Percentiles rank a stretch among this genome's conserved stretches.
phyloP scores from a whole-genome alignment of 2,888 invertebrate genomes.

The Ischnura elegans region DNA sequence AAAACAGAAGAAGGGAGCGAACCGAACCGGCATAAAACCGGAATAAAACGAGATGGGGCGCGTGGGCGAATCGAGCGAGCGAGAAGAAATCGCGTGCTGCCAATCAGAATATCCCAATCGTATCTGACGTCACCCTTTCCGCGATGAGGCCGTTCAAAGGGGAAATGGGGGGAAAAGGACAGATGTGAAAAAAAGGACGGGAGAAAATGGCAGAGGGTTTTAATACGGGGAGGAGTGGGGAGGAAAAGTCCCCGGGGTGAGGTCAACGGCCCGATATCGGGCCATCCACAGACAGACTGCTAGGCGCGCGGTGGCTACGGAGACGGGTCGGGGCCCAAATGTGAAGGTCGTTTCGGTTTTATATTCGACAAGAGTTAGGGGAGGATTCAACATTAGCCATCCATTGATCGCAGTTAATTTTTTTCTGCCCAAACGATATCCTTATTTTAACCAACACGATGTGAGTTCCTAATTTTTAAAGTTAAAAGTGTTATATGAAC shows the following conservation, averaged over 20 bases:
- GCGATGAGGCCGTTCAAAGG: not conserved
- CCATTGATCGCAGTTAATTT: too few relatives aligned
- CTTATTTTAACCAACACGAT: too few relatives aligned
- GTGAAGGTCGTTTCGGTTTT: not conserved
- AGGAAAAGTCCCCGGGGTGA: not conserved
- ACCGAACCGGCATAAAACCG: not conserved
- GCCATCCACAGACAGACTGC: not conserved
- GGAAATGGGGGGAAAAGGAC: not conserved
- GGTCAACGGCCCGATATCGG: not conserved
- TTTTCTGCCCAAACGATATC: too few relatives aligned
- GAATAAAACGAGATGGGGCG: not conserved
- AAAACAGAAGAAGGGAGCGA: not conserved
- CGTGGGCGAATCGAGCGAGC: not conserved
- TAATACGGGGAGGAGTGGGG: not conserved
- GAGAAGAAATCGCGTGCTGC: conserved; percentile 30
- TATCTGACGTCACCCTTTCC: conserved; percentile 19
- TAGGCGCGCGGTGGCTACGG: not conserved
- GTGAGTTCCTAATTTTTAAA: too few relatives aligned
- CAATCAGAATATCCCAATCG: conserved; percentile 21
- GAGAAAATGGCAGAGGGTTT: not conserved
- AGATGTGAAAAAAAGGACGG: not conserved
- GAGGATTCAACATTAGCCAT: too few relatives aligned
- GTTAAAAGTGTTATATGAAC: too few relatives aligned
- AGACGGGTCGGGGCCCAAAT: not conserved
- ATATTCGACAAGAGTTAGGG: not conserved